Conservation (phyloP, 2,797 vertebrate species). For the Zalophus californianus region DNA sequence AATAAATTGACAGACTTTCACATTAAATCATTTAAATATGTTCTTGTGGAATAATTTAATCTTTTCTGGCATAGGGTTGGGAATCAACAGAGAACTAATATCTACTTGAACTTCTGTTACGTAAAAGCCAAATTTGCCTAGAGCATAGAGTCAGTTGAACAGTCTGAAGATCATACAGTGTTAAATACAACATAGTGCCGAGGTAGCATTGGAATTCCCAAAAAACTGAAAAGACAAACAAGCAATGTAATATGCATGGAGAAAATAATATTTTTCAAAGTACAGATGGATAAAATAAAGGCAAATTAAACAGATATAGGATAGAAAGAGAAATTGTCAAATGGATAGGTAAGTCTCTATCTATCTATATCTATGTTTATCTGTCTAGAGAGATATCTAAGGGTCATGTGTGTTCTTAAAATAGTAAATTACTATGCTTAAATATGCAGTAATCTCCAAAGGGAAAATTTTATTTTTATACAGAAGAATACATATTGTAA, state of each 20-base stretch:
- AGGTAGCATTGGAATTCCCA: not conserved
- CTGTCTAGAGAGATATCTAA: not conserved
- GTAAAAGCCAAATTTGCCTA: not conserved
- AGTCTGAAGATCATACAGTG: not conserved
- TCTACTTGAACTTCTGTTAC: not conserved
- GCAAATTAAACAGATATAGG: not conserved
- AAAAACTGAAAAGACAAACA: not conserved
- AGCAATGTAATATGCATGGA: not conserved
- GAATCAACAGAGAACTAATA: constrained; percentile 11
- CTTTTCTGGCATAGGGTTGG: not conserved
- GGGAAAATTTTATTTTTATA: not conserved
- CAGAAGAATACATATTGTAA: not conserved
- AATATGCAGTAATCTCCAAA: not conserved
- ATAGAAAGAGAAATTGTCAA: not conserved
- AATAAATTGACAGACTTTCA: not conserved
- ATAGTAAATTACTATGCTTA: not conserved
- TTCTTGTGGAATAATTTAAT: constrained; percentile 31
- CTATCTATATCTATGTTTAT: not conserved
- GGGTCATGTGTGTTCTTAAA: not conserved
- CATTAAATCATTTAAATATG: constrained; percentile 4
- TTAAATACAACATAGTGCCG: not conserved
- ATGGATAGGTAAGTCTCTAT: not conserved
- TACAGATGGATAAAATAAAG: not conserved
- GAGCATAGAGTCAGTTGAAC: not conserved
- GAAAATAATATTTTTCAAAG: not conserved